Percentiles rank a stretch among this genome's conserved stretches.
phyloP scores from a whole-genome alignment of 2,113 vertebrate species.

The Ranitomeya variabilis region DNA sequence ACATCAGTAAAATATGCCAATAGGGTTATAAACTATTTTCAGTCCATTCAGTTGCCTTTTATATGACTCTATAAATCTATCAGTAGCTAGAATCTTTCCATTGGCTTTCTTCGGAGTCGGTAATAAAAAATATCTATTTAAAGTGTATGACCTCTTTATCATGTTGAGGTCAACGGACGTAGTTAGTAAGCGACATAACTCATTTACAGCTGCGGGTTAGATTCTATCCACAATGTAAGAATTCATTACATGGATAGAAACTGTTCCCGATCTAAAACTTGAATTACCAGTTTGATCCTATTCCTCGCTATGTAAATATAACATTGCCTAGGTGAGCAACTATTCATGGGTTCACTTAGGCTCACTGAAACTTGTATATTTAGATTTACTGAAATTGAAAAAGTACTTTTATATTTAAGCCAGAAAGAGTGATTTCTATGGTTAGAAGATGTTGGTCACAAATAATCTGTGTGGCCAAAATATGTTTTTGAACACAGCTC shows the following conservation, averaged over 20 bases:
- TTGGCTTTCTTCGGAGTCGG: slow-evolving; percentile 29
- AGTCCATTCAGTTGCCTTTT: slow-evolving; percentile 30
- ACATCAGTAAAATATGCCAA: slow-evolving; percentile 50
- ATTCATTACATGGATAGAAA: slow-evolving; percentile 6
- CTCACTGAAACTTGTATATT: not conserved
- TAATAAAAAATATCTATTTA: slow-evolving; percentile 48
- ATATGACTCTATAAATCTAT: slow-evolving; percentile 47
- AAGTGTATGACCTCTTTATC: slow-evolving; percentile 47
- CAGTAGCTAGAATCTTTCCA: slow-evolving; percentile 34
- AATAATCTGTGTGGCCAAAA: no score
- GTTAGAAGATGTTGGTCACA: not conserved
- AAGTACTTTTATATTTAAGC: not conserved
- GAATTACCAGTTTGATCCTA: not conserved
- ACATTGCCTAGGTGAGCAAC: not conserved
- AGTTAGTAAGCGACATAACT: slow-evolving; percentile 29
- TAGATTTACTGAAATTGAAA: not conserved
- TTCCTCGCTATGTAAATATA: not conserved
- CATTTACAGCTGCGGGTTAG: slow-evolving; percentile 13
- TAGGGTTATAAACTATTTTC: slow-evolving; percentile 52
- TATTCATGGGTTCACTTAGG: not conserved
- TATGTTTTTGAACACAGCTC: no score
- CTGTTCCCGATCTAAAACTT: not conserved
- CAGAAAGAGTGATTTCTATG: not conserved
- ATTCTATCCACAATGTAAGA: slow-evolving; percentile 3
- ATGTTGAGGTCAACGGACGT: slow-evolving; percentile 30